phyloP scores from a whole-genome alignment of 2,113 vertebrate genomes.

The Nothocercus julius region DNA sequence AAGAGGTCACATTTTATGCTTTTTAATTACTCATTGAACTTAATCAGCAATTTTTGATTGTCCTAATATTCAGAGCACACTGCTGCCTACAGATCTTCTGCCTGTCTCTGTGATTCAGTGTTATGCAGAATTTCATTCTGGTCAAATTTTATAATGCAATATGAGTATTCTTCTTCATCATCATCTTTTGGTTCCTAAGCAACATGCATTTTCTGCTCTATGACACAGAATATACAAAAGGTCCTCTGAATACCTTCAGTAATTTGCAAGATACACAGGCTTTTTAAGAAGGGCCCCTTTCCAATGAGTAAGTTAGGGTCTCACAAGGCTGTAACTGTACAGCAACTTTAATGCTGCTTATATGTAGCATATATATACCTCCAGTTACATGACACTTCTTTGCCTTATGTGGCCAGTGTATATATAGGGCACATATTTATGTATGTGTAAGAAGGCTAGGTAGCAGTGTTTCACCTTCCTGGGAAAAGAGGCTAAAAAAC shows the following conservation, averaged over 20 bases:
- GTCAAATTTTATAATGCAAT: neutral
- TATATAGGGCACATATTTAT: too few species aligned
- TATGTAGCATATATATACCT: neutral
- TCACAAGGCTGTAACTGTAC: neutral
- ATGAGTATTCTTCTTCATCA: neutral
- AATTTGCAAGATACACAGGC: neutral
- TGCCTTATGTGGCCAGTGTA: rapidly evolving
- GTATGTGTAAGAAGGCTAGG: neutral
- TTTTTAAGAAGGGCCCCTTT: neutral
- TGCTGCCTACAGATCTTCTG: neutral
- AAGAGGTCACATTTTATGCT: neutral
- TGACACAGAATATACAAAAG: neutral
- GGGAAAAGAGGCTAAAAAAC: neutral
- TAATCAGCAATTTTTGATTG: neutral
- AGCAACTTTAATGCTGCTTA: neutral
- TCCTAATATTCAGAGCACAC: neutral
- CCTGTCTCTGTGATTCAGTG: neutral
- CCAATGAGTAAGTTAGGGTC: neutral
- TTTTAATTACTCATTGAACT: slow-evolving; percentile 26
- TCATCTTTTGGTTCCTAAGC: slow-evolving; percentile 4
- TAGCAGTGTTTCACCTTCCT: neutral
- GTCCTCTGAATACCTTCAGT: neutral
- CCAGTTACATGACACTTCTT: neutral
- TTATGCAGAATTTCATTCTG: neutral
- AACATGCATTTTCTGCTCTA: neutral